Percentiles rank a stretch among this genome's conserved stretches.
Evolutionary conservation across 2,113 vertebrate species (phyloP).

Genomic region (Poecile atricapillus): DNA sequence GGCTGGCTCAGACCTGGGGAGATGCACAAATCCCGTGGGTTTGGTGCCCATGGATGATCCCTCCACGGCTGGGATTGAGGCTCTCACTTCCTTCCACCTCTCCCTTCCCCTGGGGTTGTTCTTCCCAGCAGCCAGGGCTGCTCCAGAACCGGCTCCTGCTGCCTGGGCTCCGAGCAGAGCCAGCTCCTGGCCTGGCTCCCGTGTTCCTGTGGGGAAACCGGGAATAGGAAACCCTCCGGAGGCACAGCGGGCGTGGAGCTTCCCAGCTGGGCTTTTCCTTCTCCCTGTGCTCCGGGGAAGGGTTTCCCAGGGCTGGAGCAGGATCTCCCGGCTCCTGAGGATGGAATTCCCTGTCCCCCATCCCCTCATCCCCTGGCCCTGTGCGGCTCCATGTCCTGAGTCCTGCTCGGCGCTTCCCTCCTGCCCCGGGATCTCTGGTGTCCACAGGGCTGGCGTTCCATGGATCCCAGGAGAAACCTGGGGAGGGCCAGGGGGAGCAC

Average conservation of each 20-base stretch:
- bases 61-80: rapidly evolving
- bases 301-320: not conserved
- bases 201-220: rapidly evolving
- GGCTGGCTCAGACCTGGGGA: not conserved
- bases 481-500: not conserved
- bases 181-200: not conserved
- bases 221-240: rapidly evolving
- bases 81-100: not conserved
- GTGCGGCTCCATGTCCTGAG: rapidly evolving
- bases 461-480: not conserved
- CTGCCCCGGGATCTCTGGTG: not conserved
- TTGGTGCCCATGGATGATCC: not conserved
- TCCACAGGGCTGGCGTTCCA: too few species aligned
- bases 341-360: not conserved
- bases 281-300: not conserved
- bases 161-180: not conserved
- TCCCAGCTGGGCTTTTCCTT: not conserved
- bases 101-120: rapidly evolving
- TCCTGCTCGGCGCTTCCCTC: rapidly evolving
- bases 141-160: not conserved
- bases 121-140: not conserved
- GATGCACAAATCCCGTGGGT: not conserved
- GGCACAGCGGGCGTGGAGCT: not conserved
- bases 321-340: not conserved
- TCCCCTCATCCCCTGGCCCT: not conserved